phyloP scores from a whole-genome alignment of 1,140 invertebrate genomes.

The Globodera ellingtonae region DNA sequence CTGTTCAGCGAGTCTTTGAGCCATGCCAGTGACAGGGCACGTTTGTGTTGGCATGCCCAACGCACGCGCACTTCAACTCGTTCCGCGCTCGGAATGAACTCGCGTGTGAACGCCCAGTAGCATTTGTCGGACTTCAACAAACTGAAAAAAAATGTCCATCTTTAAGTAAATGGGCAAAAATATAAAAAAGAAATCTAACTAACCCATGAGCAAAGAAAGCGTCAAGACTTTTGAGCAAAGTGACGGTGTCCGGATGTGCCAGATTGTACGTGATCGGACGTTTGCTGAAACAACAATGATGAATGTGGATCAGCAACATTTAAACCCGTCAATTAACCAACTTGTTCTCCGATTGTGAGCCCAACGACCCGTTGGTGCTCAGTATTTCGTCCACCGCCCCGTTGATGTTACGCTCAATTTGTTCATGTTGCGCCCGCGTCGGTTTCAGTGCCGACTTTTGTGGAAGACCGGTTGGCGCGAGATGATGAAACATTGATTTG shows the following conservation, averaged over 20 bases:
- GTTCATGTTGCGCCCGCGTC: slow-evolving; percentile 8
- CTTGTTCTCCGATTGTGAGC: neutral
- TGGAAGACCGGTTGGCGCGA: slow-evolving; percentile 30
- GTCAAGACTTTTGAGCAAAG: slow-evolving; percentile 47
- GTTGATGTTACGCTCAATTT: slow-evolving; percentile 29
- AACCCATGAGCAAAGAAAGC: slow-evolving; percentile 50
- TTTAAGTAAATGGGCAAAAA: neutral
- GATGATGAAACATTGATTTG: slow-evolving; percentile 30
- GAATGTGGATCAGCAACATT: no score
- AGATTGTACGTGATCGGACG: slow-evolving; percentile 35
- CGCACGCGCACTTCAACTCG: slow-evolving; percentile 38
- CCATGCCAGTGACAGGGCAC: slow-evolving; percentile 45
- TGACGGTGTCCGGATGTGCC: slow-evolving; percentile 35
- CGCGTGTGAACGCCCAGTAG: slow-evolving; percentile 46
- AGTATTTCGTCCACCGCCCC: slow-evolving; percentile 29
- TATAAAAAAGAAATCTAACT: neutral
- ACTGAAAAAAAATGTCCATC: slow-evolving; percentile 27
- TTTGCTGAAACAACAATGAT: neutral
- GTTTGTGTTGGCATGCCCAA: slow-evolving; percentile 36
- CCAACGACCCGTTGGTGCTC: slow-evolving; percentile 7
- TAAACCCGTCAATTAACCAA: neutral
- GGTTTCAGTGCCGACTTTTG: neutral
- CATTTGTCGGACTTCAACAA: slow-evolving; percentile 35
- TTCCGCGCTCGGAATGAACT: slow-evolving; percentile 42
- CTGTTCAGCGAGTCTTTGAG: slow-evolving; percentile 49